Base-by-base conservation (phyloP, 2,113 vertebrate genomes). In the Coryphaenoides rupestris region DNA sequence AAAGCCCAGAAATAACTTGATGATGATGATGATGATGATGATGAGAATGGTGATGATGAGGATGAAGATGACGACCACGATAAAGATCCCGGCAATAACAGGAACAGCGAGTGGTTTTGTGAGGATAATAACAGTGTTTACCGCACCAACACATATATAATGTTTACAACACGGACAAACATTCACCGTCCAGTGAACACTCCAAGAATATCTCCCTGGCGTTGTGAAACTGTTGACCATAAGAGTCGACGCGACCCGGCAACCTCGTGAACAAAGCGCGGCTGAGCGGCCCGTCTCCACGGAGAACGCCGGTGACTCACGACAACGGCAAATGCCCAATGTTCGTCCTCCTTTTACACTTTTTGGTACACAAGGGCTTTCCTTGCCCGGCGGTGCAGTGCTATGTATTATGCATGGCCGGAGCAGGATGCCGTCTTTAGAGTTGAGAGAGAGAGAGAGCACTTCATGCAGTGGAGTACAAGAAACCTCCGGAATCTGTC, bases 361-460 rank as follows among this genome's bases (percentile, higher is more conserved):
- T 55, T 62, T 66, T 55, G 68, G 62, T 62, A 57, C 55, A 77
- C 55, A 54, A 17, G 53, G 60, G 24, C 56, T 56, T 50, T 68
- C 46, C 65, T 68, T 16, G n/a, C 21, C 40, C 22, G 53, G 2
- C 14, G 21, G 19, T 65, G 5, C 47, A 12, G 33, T n/a, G 16
- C 9, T n/a, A 61, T 66, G 33, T 65, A 63, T 55, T 71, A 71
- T 73, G 60, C 60, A 75, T 58, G 54, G 21, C 21, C 6, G 21
- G n/a, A 19, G 33, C 63, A 57, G 52, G 57, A 71, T 6, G 46
- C 58, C 61, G 52, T 49, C 59, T 70, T 60, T 60, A 60, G 17
- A 21, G 23, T 9, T 53, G 22, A 53, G 24, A 22, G 45, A n/a
- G 22, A 53, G 24, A 22, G 45, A n/a, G 15, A n/a, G 15, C 45